Conservation (phyloP, 2,797 vertebrate genomes). For the Ciconia nigra region DNA sequence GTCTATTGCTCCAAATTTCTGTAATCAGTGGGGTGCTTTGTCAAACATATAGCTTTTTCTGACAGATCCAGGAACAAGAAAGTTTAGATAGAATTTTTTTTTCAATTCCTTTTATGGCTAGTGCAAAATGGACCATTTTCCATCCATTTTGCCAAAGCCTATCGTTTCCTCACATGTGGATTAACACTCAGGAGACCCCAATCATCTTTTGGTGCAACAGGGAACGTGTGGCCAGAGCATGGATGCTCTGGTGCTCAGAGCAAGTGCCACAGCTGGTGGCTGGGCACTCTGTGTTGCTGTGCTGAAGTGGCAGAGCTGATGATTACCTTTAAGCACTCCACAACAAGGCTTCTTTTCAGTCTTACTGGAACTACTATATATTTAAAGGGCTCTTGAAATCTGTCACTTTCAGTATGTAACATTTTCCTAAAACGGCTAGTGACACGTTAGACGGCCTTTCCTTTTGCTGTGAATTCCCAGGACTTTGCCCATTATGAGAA, state of each 20-base stretch:
- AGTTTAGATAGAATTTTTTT: background rate
- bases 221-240: background rate
- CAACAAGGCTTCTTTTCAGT: background rate
- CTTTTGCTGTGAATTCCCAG: constrained; percentile 3
- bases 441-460: constrained; percentile 8
- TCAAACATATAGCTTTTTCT: background rate
- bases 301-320: background rate
- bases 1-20: background rate
- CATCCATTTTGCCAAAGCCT: background rate
- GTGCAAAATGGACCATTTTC: background rate
- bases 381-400: constrained; percentile 1
- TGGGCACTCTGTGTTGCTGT: background rate
- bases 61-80: background rate
- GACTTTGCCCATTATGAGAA: background rate
- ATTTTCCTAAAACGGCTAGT: background rate
- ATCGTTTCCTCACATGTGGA: background rate
- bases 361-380: background rate
- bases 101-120: background rate
- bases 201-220: background rate
- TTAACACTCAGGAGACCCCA: background rate
- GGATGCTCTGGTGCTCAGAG: background rate
- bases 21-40: background rate
- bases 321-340: background rate
- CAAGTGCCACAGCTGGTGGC: background rate
- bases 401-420: background rate